Evolutionary conservation across 2,888 invertebrate species (phyloP), one percentile per base, ranked within the genome.

Genomic region (Drosophila parthenogenetica): DNA sequence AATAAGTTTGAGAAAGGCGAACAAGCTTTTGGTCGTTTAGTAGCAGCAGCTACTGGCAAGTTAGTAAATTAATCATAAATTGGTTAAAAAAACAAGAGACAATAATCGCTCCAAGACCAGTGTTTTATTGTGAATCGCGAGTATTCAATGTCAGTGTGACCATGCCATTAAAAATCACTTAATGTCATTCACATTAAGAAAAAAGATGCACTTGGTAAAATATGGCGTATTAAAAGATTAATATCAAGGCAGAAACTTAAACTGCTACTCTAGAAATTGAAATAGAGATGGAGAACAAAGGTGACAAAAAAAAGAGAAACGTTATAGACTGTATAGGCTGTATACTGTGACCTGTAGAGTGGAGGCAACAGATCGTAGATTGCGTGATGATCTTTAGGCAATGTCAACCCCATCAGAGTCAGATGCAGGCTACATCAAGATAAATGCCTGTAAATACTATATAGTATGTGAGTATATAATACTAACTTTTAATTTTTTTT

Each of bases 121-220:
- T 49, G 29, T 22, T 42, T 32, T 48, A 32, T 58, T 22, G 5
- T 22, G 22, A 72, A 72, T 35, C 60, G 35, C 25, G 16, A 14
- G 11, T 50, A 39, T 60, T 74, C 74, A 79, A 79, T 75, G 58
- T 50, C 73, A 61, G 37, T 19, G 54, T 37, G 50, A 17, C 50
- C 54, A 49, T 50, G 57, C 73, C 73, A 83, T 85, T 83, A 83
- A 85, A 82, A 86, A 55, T 57, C 83, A 83, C 78, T 83, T 83
- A 86, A 65, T 73, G 68, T 73, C 66, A 77, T 61, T 69, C 49
- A 39, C 45, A 53, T 46, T 13, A 58, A 45, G 45, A 43, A 50
- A 45, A 32, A 43, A 77, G 69, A 68, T 80, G 86, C 78, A 83
- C 58, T 86, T 50, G 57, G 65, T 43, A 50, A 73, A 68, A 64